Base-by-base conservation (phyloP, 1,140 invertebrate species). In the Saccostrea cuccullata region DNA sequence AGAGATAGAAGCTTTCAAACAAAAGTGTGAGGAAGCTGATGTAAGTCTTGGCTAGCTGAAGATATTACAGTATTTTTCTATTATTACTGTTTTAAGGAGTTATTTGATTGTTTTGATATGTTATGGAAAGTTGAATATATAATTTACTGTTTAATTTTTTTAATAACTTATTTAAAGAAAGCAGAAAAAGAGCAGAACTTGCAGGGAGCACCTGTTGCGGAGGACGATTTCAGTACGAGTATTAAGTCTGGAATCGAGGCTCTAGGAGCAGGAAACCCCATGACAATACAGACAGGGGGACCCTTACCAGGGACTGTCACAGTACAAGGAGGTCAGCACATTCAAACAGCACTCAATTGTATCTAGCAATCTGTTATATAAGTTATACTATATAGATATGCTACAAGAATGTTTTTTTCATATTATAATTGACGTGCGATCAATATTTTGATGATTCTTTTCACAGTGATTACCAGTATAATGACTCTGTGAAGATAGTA, bases 311-410 rank as follows among this genome's bases (percentile, higher is more conserved):
- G 55, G 4, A 36, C 84, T 13, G 47, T 83, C 36, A 84, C 58
- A 13, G 73, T 91, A 60, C 87, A 90, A 58, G 90, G 90, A 84
- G 86, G 90, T 91, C 64, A 82, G 89, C 9, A 84, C 11, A 83
- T 83, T 40, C n/a, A 15, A 47, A 47, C 47, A 47, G 5, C 47
- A 47, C 47, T 47, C 0, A 47, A 47, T 8, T 47, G 47, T 47
- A 2, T 47, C 47, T 47, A 8, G 1, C 47, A 47, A 47, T 47
- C 0, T 47, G 1, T 47, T 47, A 8, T 47, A 6, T 9, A 1
- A 47, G 1, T 47, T 47, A 47, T 3, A 2, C 47, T 47, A 47
- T 47, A 47, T 47, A 3, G 6, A 47, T 47, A 9, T 47, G 47
- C 6, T 47, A 5, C 9, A 47, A 47, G 5, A 47, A 47, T 47